Conservation (phyloP, 1,140 invertebrate species). For the Drosophila serrata region DNA sequence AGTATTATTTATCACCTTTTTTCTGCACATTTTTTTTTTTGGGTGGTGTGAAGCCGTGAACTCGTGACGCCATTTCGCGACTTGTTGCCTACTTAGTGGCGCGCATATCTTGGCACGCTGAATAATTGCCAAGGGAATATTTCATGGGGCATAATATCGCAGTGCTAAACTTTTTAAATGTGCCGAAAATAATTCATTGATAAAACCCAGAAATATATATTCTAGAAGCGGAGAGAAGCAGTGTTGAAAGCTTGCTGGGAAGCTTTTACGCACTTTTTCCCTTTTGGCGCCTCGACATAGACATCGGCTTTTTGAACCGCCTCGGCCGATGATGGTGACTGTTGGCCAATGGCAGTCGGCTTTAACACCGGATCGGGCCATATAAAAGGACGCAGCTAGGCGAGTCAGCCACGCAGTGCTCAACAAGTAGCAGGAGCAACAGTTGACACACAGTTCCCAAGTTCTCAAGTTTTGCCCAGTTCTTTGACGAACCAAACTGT, state of each 20-base stretch:
- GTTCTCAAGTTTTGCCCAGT: not conserved
- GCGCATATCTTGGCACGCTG: constrained; percentile 56
- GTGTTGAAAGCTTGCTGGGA: constrained; percentile 51
- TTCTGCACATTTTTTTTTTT: constrained; percentile 1
- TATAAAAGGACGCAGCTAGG: constrained; percentile 72
- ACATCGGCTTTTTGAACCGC: constrained; percentile 18
- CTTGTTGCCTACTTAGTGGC: constrained; percentile 64
- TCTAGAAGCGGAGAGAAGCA: not conserved
- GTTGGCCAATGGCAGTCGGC: constrained; percentile 9
- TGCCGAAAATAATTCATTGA: constrained; percentile 76
- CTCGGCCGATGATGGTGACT: constrained; percentile 14
- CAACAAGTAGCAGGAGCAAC: constrained; percentile 81
- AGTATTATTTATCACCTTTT: constrained; percentile 18
- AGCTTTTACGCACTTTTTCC: constrained; percentile 72
- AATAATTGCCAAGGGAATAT: constrained; percentile 68
- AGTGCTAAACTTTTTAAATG: constrained; percentile 56
- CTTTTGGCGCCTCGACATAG: constrained; percentile 43
- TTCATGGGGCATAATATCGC: constrained; percentile 54
- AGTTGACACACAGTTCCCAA: constrained; percentile 53
- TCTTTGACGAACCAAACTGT: constrained; percentile 8
- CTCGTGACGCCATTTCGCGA: constrained; percentile 47
- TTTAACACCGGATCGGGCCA: constrained; percentile 30
- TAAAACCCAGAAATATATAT: constrained; percentile 38
- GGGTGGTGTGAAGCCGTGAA: not conserved
- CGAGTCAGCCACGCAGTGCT: constrained; percentile 77